These are phyloP conservation scores for Eurystomus gularis DNA, from an alignment of 2,113 vertebrate species.

Conservation along the genomic window DNA sequence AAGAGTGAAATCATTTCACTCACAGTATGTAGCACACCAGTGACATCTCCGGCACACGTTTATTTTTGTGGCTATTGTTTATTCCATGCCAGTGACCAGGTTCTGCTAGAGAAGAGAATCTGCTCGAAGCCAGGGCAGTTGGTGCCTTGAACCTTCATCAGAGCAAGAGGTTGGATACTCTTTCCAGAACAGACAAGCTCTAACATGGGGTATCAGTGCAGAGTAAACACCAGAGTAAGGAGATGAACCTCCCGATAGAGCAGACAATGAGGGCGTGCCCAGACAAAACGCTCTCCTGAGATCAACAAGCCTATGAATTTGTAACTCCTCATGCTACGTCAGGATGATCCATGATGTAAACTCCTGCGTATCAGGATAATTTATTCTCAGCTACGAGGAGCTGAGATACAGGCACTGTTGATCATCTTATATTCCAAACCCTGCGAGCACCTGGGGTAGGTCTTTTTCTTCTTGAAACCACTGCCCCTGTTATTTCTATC, in stretches of 20 bases:
- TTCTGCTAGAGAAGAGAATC: neutral
- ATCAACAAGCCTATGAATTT: neutral
- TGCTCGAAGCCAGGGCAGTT: accelerated
- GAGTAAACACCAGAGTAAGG: neutral
- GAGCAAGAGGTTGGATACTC: accelerated
- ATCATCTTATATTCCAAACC: accelerated
- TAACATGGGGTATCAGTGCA: accelerated
- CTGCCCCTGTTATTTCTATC: neutral
- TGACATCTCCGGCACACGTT: accelerated
- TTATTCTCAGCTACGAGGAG: neutral
- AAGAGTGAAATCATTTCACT: accelerated
- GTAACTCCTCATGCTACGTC: accelerated
- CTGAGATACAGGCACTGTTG: accelerated
- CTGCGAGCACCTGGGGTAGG: accelerated
- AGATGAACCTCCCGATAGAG: neutral
- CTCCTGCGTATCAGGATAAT: accelerated
- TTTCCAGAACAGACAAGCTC: accelerated
- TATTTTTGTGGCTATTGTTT: neutral
- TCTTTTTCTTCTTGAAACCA: neutral
- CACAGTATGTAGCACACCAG: accelerated
- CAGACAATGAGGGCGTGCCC: neutral
- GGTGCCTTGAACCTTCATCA: neutral
- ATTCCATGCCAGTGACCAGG: neutral
- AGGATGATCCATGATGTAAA: neutral
- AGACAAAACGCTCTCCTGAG: neutral